phyloP scores from a whole-genome alignment of 2,797 vertebrate genomes.

The Eospalax fontanierii region DNA sequence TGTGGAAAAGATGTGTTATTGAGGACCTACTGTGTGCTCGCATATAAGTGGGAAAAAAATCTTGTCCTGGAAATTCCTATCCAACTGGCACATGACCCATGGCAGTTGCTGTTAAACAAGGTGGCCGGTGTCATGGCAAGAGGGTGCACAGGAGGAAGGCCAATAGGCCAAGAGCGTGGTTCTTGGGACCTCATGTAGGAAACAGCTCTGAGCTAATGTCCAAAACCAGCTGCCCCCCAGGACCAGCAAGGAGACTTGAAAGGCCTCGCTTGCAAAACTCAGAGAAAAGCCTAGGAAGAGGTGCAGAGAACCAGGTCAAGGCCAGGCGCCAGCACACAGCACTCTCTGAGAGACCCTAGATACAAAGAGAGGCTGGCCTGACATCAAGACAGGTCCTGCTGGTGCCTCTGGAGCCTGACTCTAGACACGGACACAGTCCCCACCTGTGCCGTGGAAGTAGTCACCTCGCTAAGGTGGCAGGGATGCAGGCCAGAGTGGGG shows the following conservation, averaged over 20 bases:
- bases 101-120: no score
- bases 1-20: background rate
- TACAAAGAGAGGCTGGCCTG: background rate
- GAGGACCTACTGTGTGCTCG: background rate
- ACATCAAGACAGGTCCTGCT: no score
- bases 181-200: background rate
- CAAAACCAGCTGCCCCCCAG: background rate
- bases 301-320: background rate
- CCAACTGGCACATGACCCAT: background rate
- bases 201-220: background rate
- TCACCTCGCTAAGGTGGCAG: no score
- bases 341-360: background rate
- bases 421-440: background rate
- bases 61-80: background rate
- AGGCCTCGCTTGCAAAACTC: background rate
- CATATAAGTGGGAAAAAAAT: background rate
- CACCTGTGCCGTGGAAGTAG: background rate
- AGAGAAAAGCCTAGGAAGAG: rapidly evolving
- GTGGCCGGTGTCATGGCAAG: rapidly evolving
- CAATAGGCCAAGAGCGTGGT: no score
- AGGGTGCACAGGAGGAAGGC: background rate
- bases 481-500: rapidly evolving
- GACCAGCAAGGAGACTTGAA: background rate
- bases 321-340: no score
- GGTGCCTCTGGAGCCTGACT: rapidly evolving